phyloP scores from a whole-genome alignment of 1,140 invertebrate species.

The Nasonia giraulti region DNA sequence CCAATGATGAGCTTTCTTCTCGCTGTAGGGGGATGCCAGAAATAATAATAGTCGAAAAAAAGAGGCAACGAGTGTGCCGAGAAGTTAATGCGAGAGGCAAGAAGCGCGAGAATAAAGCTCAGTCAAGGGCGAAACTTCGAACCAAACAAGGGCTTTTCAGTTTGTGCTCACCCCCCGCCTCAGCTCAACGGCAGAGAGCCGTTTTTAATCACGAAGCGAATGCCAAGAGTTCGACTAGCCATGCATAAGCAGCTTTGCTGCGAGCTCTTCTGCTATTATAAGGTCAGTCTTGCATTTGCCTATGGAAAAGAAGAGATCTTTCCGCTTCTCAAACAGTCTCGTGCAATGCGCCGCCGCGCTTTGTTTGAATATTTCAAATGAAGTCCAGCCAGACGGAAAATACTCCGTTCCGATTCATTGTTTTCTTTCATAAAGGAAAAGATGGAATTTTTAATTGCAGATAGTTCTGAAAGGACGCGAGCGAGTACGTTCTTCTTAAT shows the following conservation, averaged over 20 bases:
- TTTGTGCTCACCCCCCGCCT: background rate
- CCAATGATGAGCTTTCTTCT: too few relatives aligned
- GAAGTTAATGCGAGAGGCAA: too few relatives aligned
- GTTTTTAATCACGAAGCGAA: conserved; percentile 65
- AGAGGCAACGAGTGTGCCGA: too few relatives aligned
- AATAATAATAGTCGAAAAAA: too few relatives aligned
- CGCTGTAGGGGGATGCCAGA: too few relatives aligned
- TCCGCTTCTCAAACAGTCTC: conserved; percentile 6
- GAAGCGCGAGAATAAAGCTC: too few relatives aligned
- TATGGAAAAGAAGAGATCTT: background rate
- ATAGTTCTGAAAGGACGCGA: too few relatives aligned
- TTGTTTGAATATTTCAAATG: conserved; percentile 11
- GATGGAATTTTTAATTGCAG: background rate
- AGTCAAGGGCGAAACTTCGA: too few relatives aligned
- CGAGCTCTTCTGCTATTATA: background rate
- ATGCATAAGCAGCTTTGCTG: conserved; percentile 33
- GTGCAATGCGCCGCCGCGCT: background rate
- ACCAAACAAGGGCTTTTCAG: background rate
- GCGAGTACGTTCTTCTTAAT: background rate
- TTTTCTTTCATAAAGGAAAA: background rate
- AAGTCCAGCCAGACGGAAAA: background rate
- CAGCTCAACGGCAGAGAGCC: conserved; percentile 52
- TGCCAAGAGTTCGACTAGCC: conserved; percentile 40
- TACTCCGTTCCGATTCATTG: conserved; percentile 9
- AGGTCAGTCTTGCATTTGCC: conserved; percentile 16